phyloP scores from a whole-genome alignment of 2,797 vertebrate genomes.

The Prunella strophiata region DNA sequence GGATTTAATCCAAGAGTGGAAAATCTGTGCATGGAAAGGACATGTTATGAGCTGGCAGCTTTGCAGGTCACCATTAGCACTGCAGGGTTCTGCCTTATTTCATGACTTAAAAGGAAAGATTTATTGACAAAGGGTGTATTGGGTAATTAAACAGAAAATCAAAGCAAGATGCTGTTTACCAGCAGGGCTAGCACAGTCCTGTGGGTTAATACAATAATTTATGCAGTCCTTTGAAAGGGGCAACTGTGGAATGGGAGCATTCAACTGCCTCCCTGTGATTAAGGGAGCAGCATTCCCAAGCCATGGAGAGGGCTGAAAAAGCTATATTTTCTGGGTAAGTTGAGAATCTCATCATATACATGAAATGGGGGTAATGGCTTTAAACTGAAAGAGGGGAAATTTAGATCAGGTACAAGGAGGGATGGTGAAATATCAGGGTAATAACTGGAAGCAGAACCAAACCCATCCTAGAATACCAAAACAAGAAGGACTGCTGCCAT shows the following conservation, averaged over 20 bases:
- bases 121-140: background rate
- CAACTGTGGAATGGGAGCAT: background rate
- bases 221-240: background rate
- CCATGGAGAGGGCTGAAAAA: background rate
- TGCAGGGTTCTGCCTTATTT: background rate
- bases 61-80: background rate
- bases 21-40: background rate
- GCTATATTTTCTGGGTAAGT: background rate
- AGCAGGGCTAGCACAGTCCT: background rate
- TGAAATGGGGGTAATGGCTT: background rate
- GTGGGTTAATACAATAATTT: slow-evolving; percentile 6
- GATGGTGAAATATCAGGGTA: background rate
- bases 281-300: background rate
- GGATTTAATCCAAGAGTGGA: background rate
- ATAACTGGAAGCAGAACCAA: background rate
- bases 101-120: background rate
- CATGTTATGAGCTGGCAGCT: background rate
- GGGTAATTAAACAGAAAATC: slow-evolving; percentile 22
- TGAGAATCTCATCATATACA: background rate
- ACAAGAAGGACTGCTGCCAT: background rate
- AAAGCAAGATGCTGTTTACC: background rate
- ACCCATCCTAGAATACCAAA: fast-evolving
- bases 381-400: background rate
- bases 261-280: background rate
- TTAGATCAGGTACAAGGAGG: background rate